Evolutionary conservation across 23 tunicate genomes (phyloP), one percentile per base, ranked within the genome.

Genomic region (Trididemnum clinides): DNA sequence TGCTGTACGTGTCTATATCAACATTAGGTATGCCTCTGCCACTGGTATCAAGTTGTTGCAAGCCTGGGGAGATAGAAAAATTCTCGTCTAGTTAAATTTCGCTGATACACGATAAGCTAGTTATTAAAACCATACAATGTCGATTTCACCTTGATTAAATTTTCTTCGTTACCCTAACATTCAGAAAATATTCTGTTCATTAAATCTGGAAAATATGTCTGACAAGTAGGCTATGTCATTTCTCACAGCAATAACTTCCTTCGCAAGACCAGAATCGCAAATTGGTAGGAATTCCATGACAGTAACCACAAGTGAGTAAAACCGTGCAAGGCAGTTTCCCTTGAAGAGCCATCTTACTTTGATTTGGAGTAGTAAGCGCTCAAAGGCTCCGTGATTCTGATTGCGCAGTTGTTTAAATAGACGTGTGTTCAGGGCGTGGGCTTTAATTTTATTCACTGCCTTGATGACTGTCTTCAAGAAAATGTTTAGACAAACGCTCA

Each of bases 181-280:
- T 44, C 39, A 37, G 63, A 82, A 84, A 72, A 85, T 51, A 85
- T 51, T 85, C 81, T 74, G 27, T 85, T 30, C 82, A 57, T 73
- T 85, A 74, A 85, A 85, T 74, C 75, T 85, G 82, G 88, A 15
- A 85, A 85, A 85, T 54, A 85, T 75, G 50, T 85, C 88, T 74
- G 88, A 73, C 64, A 85, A 75, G 88, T 74, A 85, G 32, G 88
- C 88, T 82, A 85, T 72, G 31, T 51, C 82, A 82, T 79, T 71
- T 81, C 50, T 81, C 32, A 59, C 85, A 58, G 28, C 54, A 20
- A 64, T 19, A 38, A 83, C 37, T 27, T 83, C 80, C 39, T 70
- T 49, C 80, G 80, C 88, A 84, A 72, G 88, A 25, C 70, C 50
- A 71, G 80, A 69, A 69, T 84, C 69, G 31, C 88, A 84, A 72